Evolutionary conservation across 2,888 invertebrate genomes (phyloP).

Genomic region (Stomorhina lunata): DNA sequence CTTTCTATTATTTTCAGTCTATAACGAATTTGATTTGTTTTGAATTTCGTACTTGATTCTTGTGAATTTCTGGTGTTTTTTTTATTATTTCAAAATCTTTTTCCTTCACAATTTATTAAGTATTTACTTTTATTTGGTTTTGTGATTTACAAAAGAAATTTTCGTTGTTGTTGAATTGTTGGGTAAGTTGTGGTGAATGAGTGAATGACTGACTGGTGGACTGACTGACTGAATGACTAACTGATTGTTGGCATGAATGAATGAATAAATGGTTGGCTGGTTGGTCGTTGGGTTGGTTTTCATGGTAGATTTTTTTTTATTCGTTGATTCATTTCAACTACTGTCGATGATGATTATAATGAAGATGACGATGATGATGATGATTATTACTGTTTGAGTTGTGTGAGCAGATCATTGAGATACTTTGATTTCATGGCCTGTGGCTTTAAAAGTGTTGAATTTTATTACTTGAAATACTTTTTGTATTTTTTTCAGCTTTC

Average conservation of each 20-base stretch:
- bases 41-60: slow-evolving; percentile 4
- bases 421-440: slow-evolving; percentile 44
- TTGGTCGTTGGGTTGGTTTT: background rate
- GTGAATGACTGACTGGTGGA: background rate
- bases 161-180: background rate
- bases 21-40: slow-evolving; percentile 28
- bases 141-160: slow-evolving; percentile 3
- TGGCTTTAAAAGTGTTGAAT: slow-evolving; percentile 54
- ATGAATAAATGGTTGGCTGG: background rate
- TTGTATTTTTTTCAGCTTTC: background rate
- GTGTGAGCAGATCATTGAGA: slow-evolving; percentile 25
- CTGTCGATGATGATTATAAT: too few relatives aligned
- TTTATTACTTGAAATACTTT: slow-evolving; percentile 43
- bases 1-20: too few relatives aligned
- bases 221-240: background rate
- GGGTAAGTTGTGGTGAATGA: background rate
- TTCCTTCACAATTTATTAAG: background rate
- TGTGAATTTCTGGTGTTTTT: too few relatives aligned
- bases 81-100: too few relatives aligned
- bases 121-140: background rate
- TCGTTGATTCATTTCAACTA: slow-evolving; percentile 10
- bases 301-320: background rate
- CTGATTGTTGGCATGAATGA: background rate
- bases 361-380: too few relatives aligned
- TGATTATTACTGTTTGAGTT: slow-evolving; percentile 1